Base-by-base conservation (phyloP, 2,113 vertebrate species). In the Protobothrops mucrosquamatus region DNA sequence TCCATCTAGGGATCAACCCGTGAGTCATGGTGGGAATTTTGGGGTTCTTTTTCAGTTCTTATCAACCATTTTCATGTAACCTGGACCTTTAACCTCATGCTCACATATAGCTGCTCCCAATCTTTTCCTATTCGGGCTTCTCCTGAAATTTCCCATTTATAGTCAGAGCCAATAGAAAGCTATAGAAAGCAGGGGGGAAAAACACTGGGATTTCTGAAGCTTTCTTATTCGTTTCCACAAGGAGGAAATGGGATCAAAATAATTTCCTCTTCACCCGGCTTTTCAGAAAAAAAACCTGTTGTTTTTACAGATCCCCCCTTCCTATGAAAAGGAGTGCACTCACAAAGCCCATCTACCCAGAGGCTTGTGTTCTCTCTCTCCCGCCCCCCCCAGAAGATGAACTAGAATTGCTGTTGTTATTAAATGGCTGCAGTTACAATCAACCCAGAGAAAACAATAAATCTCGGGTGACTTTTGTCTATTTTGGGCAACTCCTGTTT, bases 361-460 rank as follows among this genome's bases (percentile, higher is more conserved):
- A 54, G 55, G 85, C 43, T 46, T 24, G 46, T 0, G 9, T 14
- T 29, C 15, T 61, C 39, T 64, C 43, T 29, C 46, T 1, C 46
- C 6, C 43, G 39, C 24, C 6, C 29, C 85, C n/a, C 43, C 39
- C 57, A 15, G 26, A 52, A 90, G 89, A 88, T 46, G 51, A 88
- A 90, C 22, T 39, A 88, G 59, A 87, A 92, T 94, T 81, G 52
- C 91, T 85, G 91, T 88, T 85, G 29, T 59, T 81, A 89, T 91
- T 81, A 57, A 87, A 92, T 87, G 43, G 59, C 89, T 91, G 88
- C 51, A 57, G 81, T 89, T 81, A 57, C 81, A 51, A 94, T 88
- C 39, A 91, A 61, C 57, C 85, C 91, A 91, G 59, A 89, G 23
- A 14, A 81, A 90, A 92, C 74, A 56, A 22, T 87, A 90, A 90